Evolutionary conservation across 2,888 invertebrate genomes (phyloP).

Genomic region (Andrena chrysosceles): DNA sequence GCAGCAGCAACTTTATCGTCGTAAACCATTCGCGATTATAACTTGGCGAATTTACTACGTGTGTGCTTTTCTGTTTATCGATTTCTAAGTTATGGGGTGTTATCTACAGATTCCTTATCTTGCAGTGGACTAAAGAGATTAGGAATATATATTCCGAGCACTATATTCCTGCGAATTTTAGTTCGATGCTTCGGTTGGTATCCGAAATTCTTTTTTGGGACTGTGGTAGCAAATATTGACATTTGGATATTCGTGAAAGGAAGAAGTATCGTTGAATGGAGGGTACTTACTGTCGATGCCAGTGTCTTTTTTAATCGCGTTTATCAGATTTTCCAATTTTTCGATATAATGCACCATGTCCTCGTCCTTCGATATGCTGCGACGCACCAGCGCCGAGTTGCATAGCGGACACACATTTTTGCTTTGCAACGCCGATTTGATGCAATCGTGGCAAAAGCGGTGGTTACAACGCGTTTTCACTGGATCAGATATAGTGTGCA

Average conservation of each 20-base stretch:
- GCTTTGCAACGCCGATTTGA: conserved; percentile 60
- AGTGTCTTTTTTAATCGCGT: conserved; percentile 68
- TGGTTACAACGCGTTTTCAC: conserved; percentile 75
- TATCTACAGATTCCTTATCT: no score
- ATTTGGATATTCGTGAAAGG: not conserved
- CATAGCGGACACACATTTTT: conserved; percentile 74
- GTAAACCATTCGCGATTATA: conserved; percentile 8
- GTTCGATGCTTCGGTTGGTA: no score
- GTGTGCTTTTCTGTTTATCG: not conserved
- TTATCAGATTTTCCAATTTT: conserved; percentile 51
- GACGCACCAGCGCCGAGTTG: conserved; percentile 63
- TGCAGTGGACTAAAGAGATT: not conserved
- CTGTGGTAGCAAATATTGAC: not conserved
- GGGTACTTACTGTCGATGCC: conserved; percentile 72
- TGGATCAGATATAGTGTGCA: conserved; percentile 68
- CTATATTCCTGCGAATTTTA: no score
- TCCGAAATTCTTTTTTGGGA: not conserved
- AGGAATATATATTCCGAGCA: no score
- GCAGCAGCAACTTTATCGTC: conserved; percentile 14
- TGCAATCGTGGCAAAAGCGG: conserved; percentile 74
- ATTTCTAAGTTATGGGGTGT: not conserved
- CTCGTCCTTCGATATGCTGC: conserved; percentile 67
- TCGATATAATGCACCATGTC: conserved; percentile 53
- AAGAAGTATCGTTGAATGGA: not conserved
- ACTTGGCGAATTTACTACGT: conserved; percentile 8